Percentiles rank a stretch among this genome's conserved stretches.
These are phyloP conservation scores for Periphyllus acericola DNA, from an alignment of 2,888 invertebrate species.

Conservation along the genomic window DNA sequence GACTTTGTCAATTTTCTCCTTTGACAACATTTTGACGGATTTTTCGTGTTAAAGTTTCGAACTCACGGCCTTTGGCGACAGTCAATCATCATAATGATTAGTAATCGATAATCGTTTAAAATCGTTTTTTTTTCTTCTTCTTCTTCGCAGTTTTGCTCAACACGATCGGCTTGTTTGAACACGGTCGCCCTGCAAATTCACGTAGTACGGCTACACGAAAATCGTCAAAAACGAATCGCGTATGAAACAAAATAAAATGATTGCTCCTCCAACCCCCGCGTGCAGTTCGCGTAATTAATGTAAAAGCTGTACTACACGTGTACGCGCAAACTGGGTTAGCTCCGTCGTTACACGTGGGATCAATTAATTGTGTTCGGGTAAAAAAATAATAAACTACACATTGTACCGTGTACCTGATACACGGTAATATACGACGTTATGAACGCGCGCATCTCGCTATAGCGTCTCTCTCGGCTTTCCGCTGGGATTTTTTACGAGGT, in stretches of 20 bases:
- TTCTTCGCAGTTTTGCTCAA: no score
- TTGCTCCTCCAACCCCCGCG: not conserved
- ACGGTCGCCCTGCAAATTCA: no score
- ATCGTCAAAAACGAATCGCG: no score
- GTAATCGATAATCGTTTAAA: no score
- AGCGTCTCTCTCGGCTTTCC: not conserved
- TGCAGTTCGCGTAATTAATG: not conserved
- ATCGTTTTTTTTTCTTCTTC: no score
- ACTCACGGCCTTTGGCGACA: no score
- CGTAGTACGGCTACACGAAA: no score
- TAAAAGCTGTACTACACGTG: not conserved
- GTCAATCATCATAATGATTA: no score
- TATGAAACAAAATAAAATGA: not conserved
- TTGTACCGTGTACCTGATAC: not conserved
- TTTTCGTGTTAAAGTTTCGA: no score
- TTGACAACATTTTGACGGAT: no score
- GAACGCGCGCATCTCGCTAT: not conserved
- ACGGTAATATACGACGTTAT: not conserved
- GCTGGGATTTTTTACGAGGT: slow-evolving; percentile 5
- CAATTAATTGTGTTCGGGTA: not conserved
- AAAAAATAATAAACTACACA: slow-evolving; percentile 2
- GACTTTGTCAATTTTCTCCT: no score
- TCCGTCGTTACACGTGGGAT: slow-evolving; percentile 14
- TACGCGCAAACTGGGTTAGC: not conserved
- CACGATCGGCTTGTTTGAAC: no score